These are phyloP conservation scores for Anorthoa munda DNA, from an alignment of 2,888 invertebrate species.

Conservation along the genomic window DNA sequence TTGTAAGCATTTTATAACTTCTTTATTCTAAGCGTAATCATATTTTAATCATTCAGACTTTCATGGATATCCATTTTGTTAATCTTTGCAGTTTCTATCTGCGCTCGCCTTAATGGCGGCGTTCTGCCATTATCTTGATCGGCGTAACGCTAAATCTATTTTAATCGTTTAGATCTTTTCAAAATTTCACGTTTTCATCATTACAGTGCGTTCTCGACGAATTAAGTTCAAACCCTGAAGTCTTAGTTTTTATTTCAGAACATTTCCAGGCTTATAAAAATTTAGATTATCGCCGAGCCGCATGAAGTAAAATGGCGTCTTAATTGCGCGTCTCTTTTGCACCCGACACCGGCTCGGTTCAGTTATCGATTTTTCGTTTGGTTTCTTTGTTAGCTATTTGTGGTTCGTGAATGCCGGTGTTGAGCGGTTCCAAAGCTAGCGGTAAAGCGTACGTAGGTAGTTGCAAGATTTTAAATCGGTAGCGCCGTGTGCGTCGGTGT, in stretches of 20 bases:
- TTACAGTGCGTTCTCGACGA: slow-evolving; percentile 83
- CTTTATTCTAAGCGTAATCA: slow-evolving; percentile 47
- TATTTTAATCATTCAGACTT: slow-evolving; percentile 52
- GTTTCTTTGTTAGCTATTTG: slow-evolving; percentile 68
- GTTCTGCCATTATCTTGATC: slow-evolving; percentile 84
- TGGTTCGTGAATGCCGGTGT: slow-evolving; percentile 73
- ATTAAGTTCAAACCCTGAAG: slow-evolving; percentile 77
- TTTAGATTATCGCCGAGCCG: slow-evolving; percentile 83
- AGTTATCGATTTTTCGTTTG: slow-evolving; percentile 74
- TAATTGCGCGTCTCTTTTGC: slow-evolving; percentile 86
- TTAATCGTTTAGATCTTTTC: slow-evolving; percentile 85
- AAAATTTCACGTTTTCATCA: slow-evolving; percentile 85
- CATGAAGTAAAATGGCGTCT: slow-evolving; percentile 90
- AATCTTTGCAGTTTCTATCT: slow-evolving; percentile 78
- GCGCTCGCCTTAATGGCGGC: slow-evolving; percentile 87
- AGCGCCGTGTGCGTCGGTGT: slow-evolving; percentile 74
- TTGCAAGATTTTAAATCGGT: slow-evolving; percentile 90
- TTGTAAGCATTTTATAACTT: slow-evolving; percentile 36
- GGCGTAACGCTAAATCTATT: slow-evolving; percentile 81
- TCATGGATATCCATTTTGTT: slow-evolving; percentile 70
- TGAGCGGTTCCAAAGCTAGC: slow-evolving; percentile 65
- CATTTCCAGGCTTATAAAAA: slow-evolving; percentile 81
- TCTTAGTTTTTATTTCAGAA: slow-evolving; percentile 88
- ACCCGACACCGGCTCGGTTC: slow-evolving; percentile 85
- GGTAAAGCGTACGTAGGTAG: slow-evolving; percentile 75